Evolutionary conservation across 2,797 vertebrate species (phyloP).

Genomic region (Sciurus carolinensis): DNA sequence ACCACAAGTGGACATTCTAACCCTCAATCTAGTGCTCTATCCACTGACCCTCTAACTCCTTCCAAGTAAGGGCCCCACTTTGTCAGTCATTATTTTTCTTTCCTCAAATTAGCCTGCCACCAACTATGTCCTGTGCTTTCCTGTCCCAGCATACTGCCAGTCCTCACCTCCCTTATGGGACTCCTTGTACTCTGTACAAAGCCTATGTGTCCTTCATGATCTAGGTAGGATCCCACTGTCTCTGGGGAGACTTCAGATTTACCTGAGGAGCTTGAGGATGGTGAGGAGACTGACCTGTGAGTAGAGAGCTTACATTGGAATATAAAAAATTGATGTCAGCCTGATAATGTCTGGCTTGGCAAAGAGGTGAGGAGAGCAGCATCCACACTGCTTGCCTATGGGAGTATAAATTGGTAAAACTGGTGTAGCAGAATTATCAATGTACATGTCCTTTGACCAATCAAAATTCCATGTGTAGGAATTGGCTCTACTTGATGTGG

Average conservation of each 20-base stretch:
- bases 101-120: not conserved
- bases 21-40: not conserved
- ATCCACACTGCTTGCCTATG: no score
- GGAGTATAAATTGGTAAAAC: no score
- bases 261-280: not conserved
- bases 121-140: not conserved
- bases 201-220: not conserved
- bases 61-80: no score
- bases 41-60: no score
- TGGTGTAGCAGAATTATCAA: no score
- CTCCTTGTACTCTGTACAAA: not conserved
- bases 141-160: not conserved
- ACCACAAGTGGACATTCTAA: not conserved
- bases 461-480: not conserved
- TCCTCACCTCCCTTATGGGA: not conserved
- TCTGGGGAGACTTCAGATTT: not conserved
- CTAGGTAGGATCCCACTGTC: not conserved
- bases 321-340: not conserved
- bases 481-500: not conserved
- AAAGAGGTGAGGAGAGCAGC: no score
- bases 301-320: not conserved
- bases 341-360: not conserved
- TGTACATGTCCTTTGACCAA: not conserved
- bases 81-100: no score
- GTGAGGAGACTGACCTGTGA: not conserved